phyloP scores from a whole-genome alignment of 2,113 vertebrate species.

The Glareola pratincola region DNA sequence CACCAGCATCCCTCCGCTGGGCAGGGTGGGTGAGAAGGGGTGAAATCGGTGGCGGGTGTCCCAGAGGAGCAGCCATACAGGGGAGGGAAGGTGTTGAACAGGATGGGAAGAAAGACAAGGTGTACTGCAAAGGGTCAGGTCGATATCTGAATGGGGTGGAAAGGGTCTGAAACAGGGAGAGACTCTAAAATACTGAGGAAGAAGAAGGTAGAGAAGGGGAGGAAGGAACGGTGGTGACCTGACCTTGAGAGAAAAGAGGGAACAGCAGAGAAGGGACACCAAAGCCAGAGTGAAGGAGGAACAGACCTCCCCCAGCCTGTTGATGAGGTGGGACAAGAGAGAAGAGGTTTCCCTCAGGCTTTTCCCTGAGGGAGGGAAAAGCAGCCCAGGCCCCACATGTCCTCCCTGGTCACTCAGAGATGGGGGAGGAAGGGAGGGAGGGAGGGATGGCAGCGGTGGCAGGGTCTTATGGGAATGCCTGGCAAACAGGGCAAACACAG shows the following conservation, averaged over 20 bases:
- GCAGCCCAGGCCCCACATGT: not conserved
- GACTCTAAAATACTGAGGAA: not conserved
- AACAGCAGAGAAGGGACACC: not conserved
- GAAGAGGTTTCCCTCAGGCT: not conserved
- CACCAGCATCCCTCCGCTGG: not conserved
- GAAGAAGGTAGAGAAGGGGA: not conserved
- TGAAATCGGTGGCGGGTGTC: fast-evolving
- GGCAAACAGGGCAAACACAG: fast-evolving
- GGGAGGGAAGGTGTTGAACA: not conserved
- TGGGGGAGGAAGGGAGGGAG: too few relatives aligned
- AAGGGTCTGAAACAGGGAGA: not conserved
- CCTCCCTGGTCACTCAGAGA: not conserved
- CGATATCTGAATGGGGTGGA: fast-evolving
- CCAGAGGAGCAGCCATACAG: not conserved
- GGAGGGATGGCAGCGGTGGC: not conserved
- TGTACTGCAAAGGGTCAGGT: not conserved
- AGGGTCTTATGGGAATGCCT: too few relatives aligned
- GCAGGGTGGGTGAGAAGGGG: not conserved
- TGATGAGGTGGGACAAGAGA: not conserved
- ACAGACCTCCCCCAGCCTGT: not conserved
- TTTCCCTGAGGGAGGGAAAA: fast-evolving
- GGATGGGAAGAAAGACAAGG: not conserved
- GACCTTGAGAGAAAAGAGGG: not conserved
- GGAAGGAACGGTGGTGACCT: not conserved
- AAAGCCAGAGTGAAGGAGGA: not conserved